Base-by-base conservation (phyloP, 2,888 invertebrate genomes). In the Eurytoma adleriae region DNA sequence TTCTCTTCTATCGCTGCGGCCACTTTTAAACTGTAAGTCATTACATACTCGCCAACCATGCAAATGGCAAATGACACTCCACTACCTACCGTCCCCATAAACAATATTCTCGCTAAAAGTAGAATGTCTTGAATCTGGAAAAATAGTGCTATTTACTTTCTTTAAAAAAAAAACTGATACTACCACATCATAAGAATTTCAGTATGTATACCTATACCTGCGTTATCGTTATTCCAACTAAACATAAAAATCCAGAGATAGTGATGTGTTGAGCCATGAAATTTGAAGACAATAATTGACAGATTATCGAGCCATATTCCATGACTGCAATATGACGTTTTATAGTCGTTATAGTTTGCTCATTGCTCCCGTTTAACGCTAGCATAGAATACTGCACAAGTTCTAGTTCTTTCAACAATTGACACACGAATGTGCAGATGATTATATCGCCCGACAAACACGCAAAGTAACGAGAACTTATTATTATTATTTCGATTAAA, bases 381-480 rank as follows among this genome's bases (percentile, higher is more conserved):
- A 10, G 20, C 14, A 76, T 76, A 3, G 30, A 69, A 5, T 18
- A n/a, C 1, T 61, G 4, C 16, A 62, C 18, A 0, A 59, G 52
- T 59, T 76, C 61, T 0, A 76, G 20, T 20, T 69, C 27, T 13
- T 50, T 40, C 54, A 52, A 76, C 3, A 76, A 54, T 52, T 61
- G 76, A 14, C 76, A 76, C 54, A 76, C 52, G 12, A 76, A 68
- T 5, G 54, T 69, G 16, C 61, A 16, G 18, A 14, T 54, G 1
- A 30, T 61, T 40, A 13, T 7, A 16, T 76, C 76, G 61, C 52
- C 4, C 0, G 76, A 68, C n/a, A 52, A 10, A 2, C 3, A 20
- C 4, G 30, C 3, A 5, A 59, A 0, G 1, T 16, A 0, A 3
- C n/a, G 20, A 0, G 18, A 16, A 10, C 18, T 0, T 3, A 12